Evolutionary conservation across 2,888 invertebrate species (phyloP).

Genomic region (Andricus quercusramuli): DNA sequence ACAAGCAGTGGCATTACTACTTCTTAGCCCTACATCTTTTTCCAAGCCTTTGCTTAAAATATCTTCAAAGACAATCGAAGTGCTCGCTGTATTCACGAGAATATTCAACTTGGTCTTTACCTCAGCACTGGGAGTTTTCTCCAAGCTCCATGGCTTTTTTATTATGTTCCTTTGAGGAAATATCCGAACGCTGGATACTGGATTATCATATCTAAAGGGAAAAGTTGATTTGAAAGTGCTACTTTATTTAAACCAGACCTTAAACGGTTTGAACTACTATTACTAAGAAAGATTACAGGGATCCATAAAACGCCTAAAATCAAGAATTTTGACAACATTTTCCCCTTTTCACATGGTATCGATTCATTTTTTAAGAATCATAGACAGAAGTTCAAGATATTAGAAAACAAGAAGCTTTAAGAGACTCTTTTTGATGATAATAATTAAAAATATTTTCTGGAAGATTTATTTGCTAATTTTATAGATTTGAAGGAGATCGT

Average conservation of each 20-base stretch:
- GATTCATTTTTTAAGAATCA: too few relatives aligned
- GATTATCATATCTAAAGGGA: conserved; percentile 78
- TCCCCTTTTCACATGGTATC: too few relatives aligned
- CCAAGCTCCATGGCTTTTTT: conserved; percentile 64
- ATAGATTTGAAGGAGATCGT: too few relatives aligned
- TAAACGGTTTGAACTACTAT: background rate
- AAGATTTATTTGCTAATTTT: too few relatives aligned
- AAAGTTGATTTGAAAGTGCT: background rate
- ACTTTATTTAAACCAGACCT: background rate
- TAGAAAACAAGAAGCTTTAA: too few relatives aligned
- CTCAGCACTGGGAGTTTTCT: conserved; percentile 52
- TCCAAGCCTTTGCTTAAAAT: conserved; percentile 79
- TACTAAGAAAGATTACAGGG: too few relatives aligned
- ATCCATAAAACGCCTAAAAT: too few relatives aligned
- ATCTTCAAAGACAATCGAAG: conserved; percentile 73
- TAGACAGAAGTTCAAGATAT: too few relatives aligned
- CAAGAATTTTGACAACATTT: too few relatives aligned
- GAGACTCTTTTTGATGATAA: too few relatives aligned
- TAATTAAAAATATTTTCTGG: too few relatives aligned
- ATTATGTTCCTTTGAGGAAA: conserved; percentile 71
- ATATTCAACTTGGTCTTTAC: conserved; percentile 35
- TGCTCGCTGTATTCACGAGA: conserved; percentile 19
- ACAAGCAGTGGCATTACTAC: conserved; percentile 81
- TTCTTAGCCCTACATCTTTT: conserved; percentile 77
- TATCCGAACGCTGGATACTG: conserved; percentile 81